Conservation (phyloP, 2,113 vertebrate species). For the Malurus cyaneus region DNA sequence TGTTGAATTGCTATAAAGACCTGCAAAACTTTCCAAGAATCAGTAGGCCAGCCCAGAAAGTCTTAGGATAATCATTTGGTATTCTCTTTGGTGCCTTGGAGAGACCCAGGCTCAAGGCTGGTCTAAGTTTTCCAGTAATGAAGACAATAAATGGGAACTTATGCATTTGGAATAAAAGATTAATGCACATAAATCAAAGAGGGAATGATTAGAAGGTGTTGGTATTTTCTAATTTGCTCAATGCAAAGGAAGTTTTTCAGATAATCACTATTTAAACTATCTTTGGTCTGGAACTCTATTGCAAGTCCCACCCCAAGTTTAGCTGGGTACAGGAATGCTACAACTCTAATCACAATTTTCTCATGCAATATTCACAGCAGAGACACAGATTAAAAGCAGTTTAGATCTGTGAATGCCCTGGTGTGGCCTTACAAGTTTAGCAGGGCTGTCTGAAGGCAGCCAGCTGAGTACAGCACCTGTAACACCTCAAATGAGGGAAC, state of each 20-base stretch:
- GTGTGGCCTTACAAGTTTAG: not conserved
- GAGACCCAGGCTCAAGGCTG: accelerated
- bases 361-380: not conserved
- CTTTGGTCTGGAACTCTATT: not conserved
- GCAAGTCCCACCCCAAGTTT: not conserved
- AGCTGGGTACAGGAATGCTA: not conserved
- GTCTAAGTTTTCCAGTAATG: not conserved
- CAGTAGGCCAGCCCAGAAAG: not conserved
- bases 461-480: not conserved
- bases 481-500: not conserved
- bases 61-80: no score
- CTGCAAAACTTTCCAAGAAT: not conserved
- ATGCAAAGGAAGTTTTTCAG: not conserved
- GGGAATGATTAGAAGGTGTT: not conserved
- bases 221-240: not conserved
- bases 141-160: not conserved
- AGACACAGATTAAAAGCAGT: not conserved
- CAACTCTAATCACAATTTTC: not conserved
- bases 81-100: not conserved
- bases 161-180: not conserved
- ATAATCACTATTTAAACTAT: not conserved
- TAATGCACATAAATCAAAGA: not conserved
- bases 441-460: not conserved
- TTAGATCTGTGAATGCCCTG: not conserved
- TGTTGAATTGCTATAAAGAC: not conserved